Base-by-base conservation (phyloP, 2,888 invertebrate species). In the Scaptomyza tumidula region DNA sequence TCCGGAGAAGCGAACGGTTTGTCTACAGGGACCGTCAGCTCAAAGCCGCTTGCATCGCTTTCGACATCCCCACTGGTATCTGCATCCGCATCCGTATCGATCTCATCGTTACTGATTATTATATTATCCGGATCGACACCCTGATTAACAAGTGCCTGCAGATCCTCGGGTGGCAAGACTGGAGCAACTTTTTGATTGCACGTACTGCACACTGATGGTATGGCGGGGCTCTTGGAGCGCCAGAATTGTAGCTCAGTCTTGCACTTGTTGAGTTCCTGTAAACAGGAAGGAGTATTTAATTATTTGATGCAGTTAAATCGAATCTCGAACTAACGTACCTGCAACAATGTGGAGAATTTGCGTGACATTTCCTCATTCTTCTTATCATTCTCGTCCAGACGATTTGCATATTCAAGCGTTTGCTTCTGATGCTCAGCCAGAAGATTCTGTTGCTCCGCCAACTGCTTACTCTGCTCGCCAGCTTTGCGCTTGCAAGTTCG, bases 181-280 rank as follows among this genome's bases (percentile, higher is more conserved):
- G 92, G 91, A 11, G 92, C 89, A 75, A 94, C 93, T 60, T 93
- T 93, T 63, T 93, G 94, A 61, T 96, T 96, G 90, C 96, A 97
- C 78, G 95, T 94, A 37, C 94, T 95, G 89, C 97, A 97, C 5
- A 85, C 67, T 60, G 95, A 94, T 70, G 95, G 94, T 81, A 94
- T 94, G 73, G 97, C 96, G 11, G 97, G 96, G 70, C 97, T 96
- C 83, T 97, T 97, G 44, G 97, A 97, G 64, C 97, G 95, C 97
- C 97, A 97, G 92, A 97, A 97, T 92, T 97, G 97, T 86, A 97
- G 92, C 92, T 97, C 97, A 37, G 97, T 97, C 93, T 97, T 97
- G 92, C 97, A 97, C 91, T 97, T 97, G 92, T 97, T 97, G 82
- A 97, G 93, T 92, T 97, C 97, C 95, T 97, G 93, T 2, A 90